Conservation (phyloP, 2,113 vertebrate genomes). For the Xyrauchen texanus region DNA sequence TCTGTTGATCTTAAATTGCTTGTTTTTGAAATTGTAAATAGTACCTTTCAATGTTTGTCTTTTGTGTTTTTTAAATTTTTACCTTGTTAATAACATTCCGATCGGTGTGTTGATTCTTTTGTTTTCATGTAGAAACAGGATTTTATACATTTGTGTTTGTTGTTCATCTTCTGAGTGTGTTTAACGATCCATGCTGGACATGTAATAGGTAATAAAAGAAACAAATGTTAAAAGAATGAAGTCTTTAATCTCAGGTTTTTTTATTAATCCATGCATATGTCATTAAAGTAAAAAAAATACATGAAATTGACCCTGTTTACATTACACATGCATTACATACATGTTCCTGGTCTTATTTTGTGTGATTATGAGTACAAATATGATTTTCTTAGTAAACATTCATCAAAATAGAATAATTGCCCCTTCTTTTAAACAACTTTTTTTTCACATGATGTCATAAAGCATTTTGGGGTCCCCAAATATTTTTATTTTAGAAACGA, state of each 20-base stretch:
- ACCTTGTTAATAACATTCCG: constrained; percentile 77
- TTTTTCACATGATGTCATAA: too few relatives aligned
- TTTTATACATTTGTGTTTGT: constrained; percentile 79
- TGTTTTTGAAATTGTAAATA: constrained; percentile 58
- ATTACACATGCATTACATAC: too few relatives aligned
- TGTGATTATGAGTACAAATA: too few relatives aligned
- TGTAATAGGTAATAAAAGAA: constrained; percentile 76
- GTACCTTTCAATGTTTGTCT: constrained; percentile 51
- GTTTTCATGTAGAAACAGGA: constrained; percentile 69
- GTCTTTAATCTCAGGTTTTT: not conserved
- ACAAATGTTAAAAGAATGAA: not conserved
- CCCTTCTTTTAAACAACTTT: too few relatives aligned
- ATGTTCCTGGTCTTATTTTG: too few relatives aligned
- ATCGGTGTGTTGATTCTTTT: constrained; percentile 58
- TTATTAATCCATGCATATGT: not conserved
- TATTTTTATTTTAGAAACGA: too few relatives aligned
- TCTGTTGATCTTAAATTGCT: constrained; percentile 49
- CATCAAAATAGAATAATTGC: too few relatives aligned
- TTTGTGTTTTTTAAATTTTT: constrained; percentile 53
- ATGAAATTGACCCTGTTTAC: too few relatives aligned
- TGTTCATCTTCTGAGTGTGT: constrained; percentile 76
- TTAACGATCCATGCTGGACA: constrained; percentile 81
- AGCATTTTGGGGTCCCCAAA: too few relatives aligned
- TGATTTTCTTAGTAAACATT: too few relatives aligned
- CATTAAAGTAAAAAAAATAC: too few relatives aligned